A percentile compares a stretch with the other conserved stretches of the same genome.
Conservation (phyloP, 2,888 invertebrate genomes). For the Acrobasis consociella region DNA sequence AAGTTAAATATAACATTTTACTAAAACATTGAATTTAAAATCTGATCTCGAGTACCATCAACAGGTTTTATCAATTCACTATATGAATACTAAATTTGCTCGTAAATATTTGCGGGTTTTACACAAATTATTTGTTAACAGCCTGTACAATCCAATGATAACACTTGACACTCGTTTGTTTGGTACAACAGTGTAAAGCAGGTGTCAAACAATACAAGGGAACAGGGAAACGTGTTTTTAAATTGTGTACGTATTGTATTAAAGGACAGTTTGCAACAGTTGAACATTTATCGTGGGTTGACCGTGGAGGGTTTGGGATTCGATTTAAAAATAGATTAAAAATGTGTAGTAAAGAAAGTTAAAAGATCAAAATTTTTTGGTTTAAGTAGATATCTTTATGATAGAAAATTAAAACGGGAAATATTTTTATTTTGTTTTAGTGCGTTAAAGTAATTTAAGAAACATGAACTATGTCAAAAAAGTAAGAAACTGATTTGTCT, state of each 20-base stretch:
- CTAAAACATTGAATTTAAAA: too few species aligned
- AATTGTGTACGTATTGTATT: conserved; percentile 1
- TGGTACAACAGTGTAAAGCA: background rate
- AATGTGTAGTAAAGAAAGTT: background rate
- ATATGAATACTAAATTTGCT: background rate
- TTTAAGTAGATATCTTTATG: too few species aligned
- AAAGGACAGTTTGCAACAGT: background rate
- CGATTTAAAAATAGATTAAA: background rate
- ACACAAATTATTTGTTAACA: background rate
- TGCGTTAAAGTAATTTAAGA: too few species aligned
- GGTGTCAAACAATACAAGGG: background rate
- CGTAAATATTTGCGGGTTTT: background rate
- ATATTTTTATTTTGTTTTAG: too few species aligned
- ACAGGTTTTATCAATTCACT: background rate
- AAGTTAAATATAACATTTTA: too few species aligned
- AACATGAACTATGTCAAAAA: too few species aligned
- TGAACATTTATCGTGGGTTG: background rate
- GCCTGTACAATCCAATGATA: conserved; percentile 8
- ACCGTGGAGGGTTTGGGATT: background rate
- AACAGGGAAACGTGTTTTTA: background rate
- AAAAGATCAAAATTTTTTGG: too few species aligned
- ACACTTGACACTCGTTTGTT: conserved; percentile 12
- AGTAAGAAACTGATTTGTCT: too few species aligned
- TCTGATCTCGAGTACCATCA: too few species aligned
- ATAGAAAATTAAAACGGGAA: too few species aligned